Evolutionary conservation across 2,797 vertebrate genomes (phyloP).

Genomic region (Hybognathus amarus): DNA sequence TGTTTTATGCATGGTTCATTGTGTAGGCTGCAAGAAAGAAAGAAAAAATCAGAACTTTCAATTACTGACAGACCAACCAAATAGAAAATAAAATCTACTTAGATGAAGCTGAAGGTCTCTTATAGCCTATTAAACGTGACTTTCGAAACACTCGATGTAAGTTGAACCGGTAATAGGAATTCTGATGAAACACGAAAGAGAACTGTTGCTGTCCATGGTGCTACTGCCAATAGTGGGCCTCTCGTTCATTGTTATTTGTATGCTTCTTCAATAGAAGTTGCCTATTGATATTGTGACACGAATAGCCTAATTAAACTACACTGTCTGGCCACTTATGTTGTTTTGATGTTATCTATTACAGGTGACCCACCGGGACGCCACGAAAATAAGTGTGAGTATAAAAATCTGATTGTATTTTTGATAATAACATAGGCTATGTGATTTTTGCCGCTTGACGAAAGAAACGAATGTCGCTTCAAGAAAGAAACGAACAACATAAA

Average conservation of each 20-base stretch:
- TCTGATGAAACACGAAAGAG: not conserved
- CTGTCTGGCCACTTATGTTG: not conserved
- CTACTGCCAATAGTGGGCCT: slow-evolving; percentile 29
- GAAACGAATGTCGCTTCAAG: not conserved
- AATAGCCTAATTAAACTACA: slow-evolving; percentile 30
- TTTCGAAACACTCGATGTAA: not conserved
- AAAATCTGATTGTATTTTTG: slow-evolving; percentile 14
- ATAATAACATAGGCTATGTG: not conserved
- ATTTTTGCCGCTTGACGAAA: not conserved
- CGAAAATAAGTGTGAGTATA: slow-evolving; percentile 95
- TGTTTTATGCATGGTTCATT: not conserved
- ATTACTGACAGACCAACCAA: not conserved
- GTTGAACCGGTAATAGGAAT: not conserved
- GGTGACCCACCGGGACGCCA: slow-evolving; percentile 85
- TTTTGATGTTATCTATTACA: slow-evolving; percentile 67
- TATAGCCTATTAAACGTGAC: not conserved
- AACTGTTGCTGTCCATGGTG: slow-evolving; percentile 52
- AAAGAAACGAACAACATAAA: not conserved
- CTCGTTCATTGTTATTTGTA: not conserved
- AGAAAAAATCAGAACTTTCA: not conserved
- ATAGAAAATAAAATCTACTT: not conserved
- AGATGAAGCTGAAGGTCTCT: not conserved
- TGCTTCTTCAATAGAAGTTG: not conserved
- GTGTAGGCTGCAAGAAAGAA: not conserved
- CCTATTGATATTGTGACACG: not conserved